Evolutionary conservation across 92 coral and sea anemone species (phyloP).

Genomic region (Chrysogorgia sp.): DNA sequence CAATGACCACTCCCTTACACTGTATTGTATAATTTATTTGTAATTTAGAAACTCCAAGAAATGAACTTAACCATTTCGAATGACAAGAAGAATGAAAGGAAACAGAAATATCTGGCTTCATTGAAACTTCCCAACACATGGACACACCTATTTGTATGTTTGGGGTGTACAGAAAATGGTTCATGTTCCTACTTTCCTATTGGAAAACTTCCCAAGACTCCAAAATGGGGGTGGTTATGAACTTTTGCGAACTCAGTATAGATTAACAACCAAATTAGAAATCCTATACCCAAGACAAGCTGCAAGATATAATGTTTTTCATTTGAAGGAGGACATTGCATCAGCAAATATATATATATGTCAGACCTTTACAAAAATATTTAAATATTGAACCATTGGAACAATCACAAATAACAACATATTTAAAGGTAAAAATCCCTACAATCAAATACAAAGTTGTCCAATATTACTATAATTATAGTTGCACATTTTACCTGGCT

Average conservation of each 20-base stretch:
- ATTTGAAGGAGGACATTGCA: constrained; percentile 48
- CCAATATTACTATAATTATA: no score
- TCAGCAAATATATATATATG: constrained; percentile 51
- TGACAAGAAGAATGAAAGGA: constrained; percentile 17
- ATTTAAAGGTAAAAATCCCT: no score
- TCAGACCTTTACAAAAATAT: constrained; percentile 43
- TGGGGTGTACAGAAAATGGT: constrained; percentile 43
- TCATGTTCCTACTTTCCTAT: constrained; percentile 54
- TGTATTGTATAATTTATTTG: neutral
- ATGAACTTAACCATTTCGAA: constrained; percentile 34
- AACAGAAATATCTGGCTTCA: constrained; percentile 36
- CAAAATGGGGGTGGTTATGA: constrained; percentile 51
- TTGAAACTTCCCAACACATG: constrained; percentile 51
- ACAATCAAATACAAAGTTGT: no score
- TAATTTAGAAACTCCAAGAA: constrained; percentile 41
- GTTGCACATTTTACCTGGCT: constrained; percentile 27
- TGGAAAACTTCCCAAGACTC: constrained; percentile 53
- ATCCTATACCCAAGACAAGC: constrained; percentile 39
- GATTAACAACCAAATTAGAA: constrained; percentile 54
- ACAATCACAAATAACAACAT: constrained; percentile 26
- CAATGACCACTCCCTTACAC: no score
- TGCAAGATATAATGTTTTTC: constrained; percentile 52
- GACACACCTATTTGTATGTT: constrained; percentile 54
- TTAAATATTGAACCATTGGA: constrained; percentile 42
- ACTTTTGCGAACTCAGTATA: constrained; percentile 53